Conservation (phyloP, 2,113 vertebrate genomes). For the Pantherophis guttatus region DNA sequence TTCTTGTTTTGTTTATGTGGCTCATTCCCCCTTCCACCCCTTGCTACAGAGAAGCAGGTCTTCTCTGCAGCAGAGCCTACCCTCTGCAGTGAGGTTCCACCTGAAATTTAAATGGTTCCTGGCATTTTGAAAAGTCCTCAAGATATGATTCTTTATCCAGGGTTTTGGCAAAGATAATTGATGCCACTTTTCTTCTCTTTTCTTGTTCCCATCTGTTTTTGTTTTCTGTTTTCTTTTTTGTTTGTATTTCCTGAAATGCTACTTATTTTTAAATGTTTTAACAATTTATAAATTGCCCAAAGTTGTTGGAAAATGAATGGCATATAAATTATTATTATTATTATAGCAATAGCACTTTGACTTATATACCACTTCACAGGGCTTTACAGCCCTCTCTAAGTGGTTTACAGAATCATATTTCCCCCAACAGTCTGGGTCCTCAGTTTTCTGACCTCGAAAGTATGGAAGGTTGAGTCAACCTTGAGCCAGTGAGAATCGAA, state of each 20-base stretch:
- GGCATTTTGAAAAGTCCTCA: neutral
- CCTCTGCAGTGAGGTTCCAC: neutral
- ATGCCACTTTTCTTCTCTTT: neutral
- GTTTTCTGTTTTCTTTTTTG: neutral
- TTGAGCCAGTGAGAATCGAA: too few species aligned
- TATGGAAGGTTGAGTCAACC: too few species aligned
- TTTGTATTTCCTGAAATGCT: neutral
- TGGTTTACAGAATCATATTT: too few species aligned
- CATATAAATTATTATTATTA: neutral
- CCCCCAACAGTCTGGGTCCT: too few species aligned
- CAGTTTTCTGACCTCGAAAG: too few species aligned
- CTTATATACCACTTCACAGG: too few species aligned
- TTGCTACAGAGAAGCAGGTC: neutral
- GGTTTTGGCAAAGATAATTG: neutral
- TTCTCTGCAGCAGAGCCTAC: neutral
- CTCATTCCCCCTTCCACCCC: too few species aligned
- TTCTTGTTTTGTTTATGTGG: neutral
- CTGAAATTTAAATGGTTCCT: neutral
- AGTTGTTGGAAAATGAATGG: neutral
- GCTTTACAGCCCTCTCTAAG: too few species aligned
- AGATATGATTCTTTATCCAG: neutral
- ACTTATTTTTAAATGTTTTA: neutral
- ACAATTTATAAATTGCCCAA: neutral
- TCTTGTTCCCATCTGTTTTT: neutral
- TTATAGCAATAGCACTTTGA: too few species aligned